Base-by-base conservation (phyloP, 2,113 vertebrate species). In the Misgurnus mizolepis region DNA sequence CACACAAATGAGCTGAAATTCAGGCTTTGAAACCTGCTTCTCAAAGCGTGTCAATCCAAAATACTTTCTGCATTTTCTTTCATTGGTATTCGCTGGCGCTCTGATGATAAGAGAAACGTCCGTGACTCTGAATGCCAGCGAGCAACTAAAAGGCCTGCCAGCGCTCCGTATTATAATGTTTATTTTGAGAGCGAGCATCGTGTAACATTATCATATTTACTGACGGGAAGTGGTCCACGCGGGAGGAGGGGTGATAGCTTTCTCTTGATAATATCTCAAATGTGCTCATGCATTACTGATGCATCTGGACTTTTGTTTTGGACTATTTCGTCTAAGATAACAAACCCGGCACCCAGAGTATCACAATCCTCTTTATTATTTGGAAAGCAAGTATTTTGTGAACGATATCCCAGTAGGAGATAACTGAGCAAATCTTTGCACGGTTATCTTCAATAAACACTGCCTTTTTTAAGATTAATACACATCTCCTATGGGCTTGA, bases 11-110 rank as follows among this genome's bases (percentile, higher is more conserved):
- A 76, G 73, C 73, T 49, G 73, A 43, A 50, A 60, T 73, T 60
- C 60, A 1, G 6, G 7, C 72, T 75, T 75, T 75, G 72, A 75
- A 75, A 75, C 18, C 2, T 18, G 22, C 7, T 75, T 75, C 49
- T 64, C 58, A 75, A 75, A 75, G 72, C 7, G 4, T 2, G 4
- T 14, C 22, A 14, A 64, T 9, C 34, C 11, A 9, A 71, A 6
- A 4, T 47, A 75, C 34, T 47, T 71, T 27, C 78, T 64, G 56
- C 60, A 75, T 84, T 53, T 76, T 76, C 60, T 84, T 55, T 76
- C 73, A 76, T 61, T 73, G n/a, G 41, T 41, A 60, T 73, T 60
- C 17, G 40, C 60, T 76, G 73, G 7, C 47, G 18, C 73, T 64
- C 22, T 76, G 73, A 76, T 76, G 73, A 76, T 76, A 76, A 76